phyloP scores from a whole-genome alignment of 2,797 vertebrate species.

The Oreortyx pictus region DNA sequence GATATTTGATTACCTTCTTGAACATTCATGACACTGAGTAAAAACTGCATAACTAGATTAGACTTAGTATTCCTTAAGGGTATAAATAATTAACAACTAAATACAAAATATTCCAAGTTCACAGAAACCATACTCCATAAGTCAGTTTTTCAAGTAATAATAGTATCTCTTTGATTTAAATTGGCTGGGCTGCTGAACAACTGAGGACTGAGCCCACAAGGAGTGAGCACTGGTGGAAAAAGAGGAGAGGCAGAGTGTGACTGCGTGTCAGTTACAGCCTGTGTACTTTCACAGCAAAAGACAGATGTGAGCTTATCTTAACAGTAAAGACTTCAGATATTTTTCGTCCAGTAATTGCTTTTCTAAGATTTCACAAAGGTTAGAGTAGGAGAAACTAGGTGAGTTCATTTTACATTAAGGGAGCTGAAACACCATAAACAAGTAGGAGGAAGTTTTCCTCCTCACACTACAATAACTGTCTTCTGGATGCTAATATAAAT shows the following conservation, averaged over 20 bases:
- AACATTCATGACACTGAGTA: not conserved
- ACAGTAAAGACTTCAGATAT: not conserved
- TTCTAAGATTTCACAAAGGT: not conserved
- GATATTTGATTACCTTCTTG: not conserved
- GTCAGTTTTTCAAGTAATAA: not conserved
- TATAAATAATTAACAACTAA: constrained; percentile 1
- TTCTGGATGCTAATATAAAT: not conserved
- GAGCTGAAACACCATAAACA: not conserved
- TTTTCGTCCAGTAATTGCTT: not conserved
- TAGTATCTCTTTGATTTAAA: not conserved
- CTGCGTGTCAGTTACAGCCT: accelerated
- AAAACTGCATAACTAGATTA: not conserved
- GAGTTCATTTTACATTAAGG: not conserved
- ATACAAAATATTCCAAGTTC: not conserved
- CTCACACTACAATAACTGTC: not conserved
- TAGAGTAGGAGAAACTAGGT: not conserved
- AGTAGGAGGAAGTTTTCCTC: not conserved
- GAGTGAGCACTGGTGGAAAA: not conserved
- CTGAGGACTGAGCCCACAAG: not conserved
- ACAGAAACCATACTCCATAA: not conserved
- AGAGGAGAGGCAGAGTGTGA: not conserved
- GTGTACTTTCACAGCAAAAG: not conserved
- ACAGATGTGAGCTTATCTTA: not conserved
- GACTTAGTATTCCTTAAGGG: not conserved
- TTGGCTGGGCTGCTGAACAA: not conserved